A percentile compares a stretch with the other conserved stretches of the same genome.
Conservation (phyloP, 2,113 vertebrate genomes). For the Bufo gargarizans region DNA sequence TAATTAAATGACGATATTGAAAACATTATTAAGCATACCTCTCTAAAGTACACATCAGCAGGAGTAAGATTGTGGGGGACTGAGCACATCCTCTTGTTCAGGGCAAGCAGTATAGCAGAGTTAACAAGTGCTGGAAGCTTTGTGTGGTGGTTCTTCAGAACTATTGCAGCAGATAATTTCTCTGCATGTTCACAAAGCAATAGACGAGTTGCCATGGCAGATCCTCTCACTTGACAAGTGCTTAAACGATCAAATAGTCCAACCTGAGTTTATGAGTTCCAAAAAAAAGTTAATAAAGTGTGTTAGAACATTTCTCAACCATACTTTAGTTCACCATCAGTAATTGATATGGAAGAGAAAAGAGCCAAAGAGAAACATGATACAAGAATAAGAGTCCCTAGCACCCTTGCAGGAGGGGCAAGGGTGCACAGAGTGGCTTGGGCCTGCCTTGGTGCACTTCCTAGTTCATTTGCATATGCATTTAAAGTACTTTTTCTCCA, state of each 20-base stretch:
- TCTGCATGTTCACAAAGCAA: conserved; percentile 93
- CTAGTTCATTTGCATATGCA: too few species aligned
- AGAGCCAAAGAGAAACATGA: too few species aligned
- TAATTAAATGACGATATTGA: not conserved
- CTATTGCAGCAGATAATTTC: conserved; percentile 86
- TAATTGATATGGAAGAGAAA: too few species aligned
- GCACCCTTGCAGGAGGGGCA: too few species aligned
- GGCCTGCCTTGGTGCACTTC: too few species aligned
- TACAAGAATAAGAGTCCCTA: too few species aligned
- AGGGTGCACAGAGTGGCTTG: too few species aligned
- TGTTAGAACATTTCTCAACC: not conserved
- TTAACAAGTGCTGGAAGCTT: conserved; percentile 85
- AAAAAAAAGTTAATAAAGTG: not conserved
- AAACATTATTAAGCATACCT: conserved; percentile 72
- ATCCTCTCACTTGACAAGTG: conserved; percentile 73
- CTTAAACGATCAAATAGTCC: conserved; percentile 82
- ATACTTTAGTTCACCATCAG: not conserved
- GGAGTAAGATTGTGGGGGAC: conserved; percentile 84
- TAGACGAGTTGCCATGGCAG: conserved; percentile 83
- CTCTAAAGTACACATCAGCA: conserved; percentile 94
- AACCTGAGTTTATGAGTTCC: conserved; percentile 73
- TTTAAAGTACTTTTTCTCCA: too few species aligned
- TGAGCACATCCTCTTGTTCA: conserved; percentile 75
- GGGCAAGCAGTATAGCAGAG: conserved; percentile 75
- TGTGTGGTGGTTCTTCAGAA: conserved; percentile 91